Percentiles rank a stretch among this genome's conserved stretches.
Conservation (phyloP, 2,888 invertebrate genomes). For the Deroplatys truncata region DNA sequence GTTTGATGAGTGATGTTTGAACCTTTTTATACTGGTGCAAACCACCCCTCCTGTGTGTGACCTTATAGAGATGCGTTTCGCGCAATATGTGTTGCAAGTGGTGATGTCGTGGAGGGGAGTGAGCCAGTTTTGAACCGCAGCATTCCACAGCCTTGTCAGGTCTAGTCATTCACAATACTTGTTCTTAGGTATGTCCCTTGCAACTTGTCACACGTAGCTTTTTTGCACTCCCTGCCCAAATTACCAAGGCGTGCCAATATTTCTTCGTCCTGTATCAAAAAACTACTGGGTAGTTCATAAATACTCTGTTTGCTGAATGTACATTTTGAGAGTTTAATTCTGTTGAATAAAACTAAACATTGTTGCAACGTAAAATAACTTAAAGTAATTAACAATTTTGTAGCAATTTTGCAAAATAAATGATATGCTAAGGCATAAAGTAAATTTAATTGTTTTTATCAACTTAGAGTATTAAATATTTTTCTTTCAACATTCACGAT, state of each 20-base stretch:
- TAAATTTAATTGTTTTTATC: no score
- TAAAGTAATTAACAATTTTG: no score
- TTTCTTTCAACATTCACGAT: no score
- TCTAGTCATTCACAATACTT: not conserved
- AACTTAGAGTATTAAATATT: no score
- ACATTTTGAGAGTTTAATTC: no score
- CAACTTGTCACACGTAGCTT: not conserved
- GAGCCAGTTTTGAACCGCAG: not conserved
- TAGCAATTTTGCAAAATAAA: no score
- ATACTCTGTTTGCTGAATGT: no score
- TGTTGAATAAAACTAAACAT: no score
- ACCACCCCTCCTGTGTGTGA: not conserved
- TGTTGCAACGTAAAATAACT: no score
- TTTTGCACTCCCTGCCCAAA: not conserved
- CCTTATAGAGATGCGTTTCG: not conserved
- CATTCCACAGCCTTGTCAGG: not conserved
- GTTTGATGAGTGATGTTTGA: not conserved
- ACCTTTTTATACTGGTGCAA: not conserved
- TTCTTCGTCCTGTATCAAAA: no score
- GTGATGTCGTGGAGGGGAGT: not conserved
- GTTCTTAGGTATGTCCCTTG: not conserved
- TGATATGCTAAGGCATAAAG: no score
- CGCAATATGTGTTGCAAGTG: not conserved
- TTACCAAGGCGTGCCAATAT: not conserved
- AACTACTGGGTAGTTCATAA: no score